A percentile compares a stretch with the other conserved stretches of the same genome.
phyloP scores from a whole-genome alignment of 2,888 invertebrate genomes.

The Drosophila neutralis region DNA sequence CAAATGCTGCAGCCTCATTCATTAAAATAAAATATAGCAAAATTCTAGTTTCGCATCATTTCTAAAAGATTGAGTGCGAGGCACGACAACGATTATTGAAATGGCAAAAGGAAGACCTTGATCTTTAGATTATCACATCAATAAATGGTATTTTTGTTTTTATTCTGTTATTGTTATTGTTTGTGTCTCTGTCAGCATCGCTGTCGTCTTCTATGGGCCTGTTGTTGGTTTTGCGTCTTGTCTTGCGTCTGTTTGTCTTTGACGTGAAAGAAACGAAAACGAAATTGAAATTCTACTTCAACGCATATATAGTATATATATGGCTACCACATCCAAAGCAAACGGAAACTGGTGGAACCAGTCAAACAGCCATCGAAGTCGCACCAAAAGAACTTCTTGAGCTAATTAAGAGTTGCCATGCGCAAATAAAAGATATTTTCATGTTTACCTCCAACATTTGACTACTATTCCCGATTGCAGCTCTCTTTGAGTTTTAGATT shows the following conservation, averaged over 20 bases:
- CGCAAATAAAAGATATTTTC: slow-evolving; percentile 37
- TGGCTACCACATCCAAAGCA: slow-evolving; percentile 2
- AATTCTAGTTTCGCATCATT: slow-evolving; percentile 69
- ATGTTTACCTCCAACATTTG: slow-evolving; percentile 25
- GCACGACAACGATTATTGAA: slow-evolving; percentile 48
- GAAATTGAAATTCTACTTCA: slow-evolving; percentile 48
- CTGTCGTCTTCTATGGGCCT: slow-evolving; percentile 36
- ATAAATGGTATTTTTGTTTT: slow-evolving; percentile 68
- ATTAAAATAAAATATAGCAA: slow-evolving; percentile 33
- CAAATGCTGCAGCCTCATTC: slow-evolving; percentile 28
- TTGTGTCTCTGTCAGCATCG: slow-evolving; percentile 34
- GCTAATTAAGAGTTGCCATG: slow-evolving; percentile 46
- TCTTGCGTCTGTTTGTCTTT: slow-evolving; percentile 54
- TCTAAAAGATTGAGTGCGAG: slow-evolving; percentile 20
- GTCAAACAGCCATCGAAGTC: slow-evolving; percentile 56
- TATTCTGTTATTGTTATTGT: slow-evolving; percentile 35
- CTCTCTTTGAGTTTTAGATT: slow-evolving; percentile 13
- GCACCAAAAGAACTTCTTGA: slow-evolving; percentile 64
- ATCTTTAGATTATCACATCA: slow-evolving; percentile 80
- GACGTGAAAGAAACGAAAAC: slow-evolving; percentile 56
- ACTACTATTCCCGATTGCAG: slow-evolving; percentile 49
- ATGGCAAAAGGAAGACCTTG: slow-evolving; percentile 78
- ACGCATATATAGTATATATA: slow-evolving; percentile 4
- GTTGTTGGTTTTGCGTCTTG: slow-evolving; percentile 29
- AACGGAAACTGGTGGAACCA: slow-evolving; percentile 73